These are phyloP conservation scores for Lasioglossum calceatum DNA, from an alignment of 2,888 invertebrate species.

Conservation along the genomic window DNA sequence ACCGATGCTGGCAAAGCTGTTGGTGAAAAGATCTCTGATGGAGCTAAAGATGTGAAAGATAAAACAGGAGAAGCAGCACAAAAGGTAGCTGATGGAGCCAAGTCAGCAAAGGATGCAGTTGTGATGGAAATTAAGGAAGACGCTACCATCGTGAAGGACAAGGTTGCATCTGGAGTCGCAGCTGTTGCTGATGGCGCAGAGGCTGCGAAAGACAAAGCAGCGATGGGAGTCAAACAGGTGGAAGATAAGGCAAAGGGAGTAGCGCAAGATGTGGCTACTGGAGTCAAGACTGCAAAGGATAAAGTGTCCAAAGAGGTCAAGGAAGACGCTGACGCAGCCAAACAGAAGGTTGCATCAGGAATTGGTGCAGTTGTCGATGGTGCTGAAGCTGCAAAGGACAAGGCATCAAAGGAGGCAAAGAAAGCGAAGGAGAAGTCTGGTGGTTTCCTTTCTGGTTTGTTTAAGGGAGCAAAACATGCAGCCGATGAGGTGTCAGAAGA, in stretches of 20 bases:
- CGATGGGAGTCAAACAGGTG: conserved; percentile 34
- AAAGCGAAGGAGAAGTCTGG: conserved; percentile 75
- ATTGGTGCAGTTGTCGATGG: conserved; percentile 80
- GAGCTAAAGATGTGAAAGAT: background rate
- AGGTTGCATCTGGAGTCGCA: conserved; percentile 17
- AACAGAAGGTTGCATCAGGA: conserved; percentile 24
- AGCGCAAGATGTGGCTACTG: conserved; percentile 18
- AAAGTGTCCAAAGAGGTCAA: conserved; percentile 66
- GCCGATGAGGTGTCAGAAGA: conserved; percentile 66
- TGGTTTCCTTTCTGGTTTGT: conserved; percentile 70
- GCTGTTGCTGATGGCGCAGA: conserved; percentile 14
- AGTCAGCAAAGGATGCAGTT: conserved; percentile 76
- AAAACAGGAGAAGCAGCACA: background rate
- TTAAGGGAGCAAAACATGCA: conserved; percentile 73
- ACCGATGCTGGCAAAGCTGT: background rate
- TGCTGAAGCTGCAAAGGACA: conserved; percentile 62
- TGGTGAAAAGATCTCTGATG: background rate
- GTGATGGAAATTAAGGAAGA: conserved; percentile 68
- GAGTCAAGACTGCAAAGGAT: conserved; percentile 36
- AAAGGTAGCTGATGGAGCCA: conserved; percentile 5
- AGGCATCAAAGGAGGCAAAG: conserved; percentile 47
- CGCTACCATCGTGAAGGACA: conserved; percentile 66
- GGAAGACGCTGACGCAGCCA: conserved; percentile 63
- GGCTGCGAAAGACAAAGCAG: conserved; percentile 25
- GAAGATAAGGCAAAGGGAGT: conserved; percentile 5